These are phyloP conservation scores for Agrotis exclamationis DNA, from an alignment of 2,888 invertebrate species.

Conservation along the genomic window DNA sequence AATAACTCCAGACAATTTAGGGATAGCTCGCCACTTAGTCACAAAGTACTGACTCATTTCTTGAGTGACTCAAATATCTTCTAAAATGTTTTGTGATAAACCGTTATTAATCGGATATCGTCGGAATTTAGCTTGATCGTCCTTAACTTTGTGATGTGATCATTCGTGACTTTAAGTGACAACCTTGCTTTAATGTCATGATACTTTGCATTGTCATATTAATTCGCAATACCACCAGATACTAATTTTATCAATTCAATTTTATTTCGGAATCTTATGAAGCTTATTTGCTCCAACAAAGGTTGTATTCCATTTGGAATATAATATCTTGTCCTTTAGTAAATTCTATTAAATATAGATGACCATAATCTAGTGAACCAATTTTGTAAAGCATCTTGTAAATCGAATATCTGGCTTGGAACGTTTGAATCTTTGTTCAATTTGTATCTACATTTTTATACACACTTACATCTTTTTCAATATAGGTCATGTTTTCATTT, in stretches of 20 bases:
- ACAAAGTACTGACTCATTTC: constrained; percentile 53
- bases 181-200: not conserved
- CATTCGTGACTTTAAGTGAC: not conserved
- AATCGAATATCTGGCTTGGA: not conserved
- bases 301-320: too few species aligned
- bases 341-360: not conserved
- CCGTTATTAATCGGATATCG: constrained; percentile 49
- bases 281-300: not conserved
- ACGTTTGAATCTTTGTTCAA: not conserved
- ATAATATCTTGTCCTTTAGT: not conserved
- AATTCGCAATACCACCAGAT: not conserved
- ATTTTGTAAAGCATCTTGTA: not conserved
- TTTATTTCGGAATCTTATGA: not conserved
- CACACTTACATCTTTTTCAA: not conserved
- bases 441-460: not conserved
- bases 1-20: constrained; percentile 45
- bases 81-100: constrained; percentile 46
- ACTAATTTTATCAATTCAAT: not conserved
- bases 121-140: constrained; percentile 18
- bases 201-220: not conserved
- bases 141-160: constrained; percentile 1
- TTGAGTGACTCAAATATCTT: constrained; percentile 54
- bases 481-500: not conserved
- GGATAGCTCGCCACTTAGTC: constrained; percentile 53
- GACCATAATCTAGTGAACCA: not conserved